Base-by-base conservation (phyloP, 2,113 vertebrate genomes). In the Cephalopholis sonnerati region DNA sequence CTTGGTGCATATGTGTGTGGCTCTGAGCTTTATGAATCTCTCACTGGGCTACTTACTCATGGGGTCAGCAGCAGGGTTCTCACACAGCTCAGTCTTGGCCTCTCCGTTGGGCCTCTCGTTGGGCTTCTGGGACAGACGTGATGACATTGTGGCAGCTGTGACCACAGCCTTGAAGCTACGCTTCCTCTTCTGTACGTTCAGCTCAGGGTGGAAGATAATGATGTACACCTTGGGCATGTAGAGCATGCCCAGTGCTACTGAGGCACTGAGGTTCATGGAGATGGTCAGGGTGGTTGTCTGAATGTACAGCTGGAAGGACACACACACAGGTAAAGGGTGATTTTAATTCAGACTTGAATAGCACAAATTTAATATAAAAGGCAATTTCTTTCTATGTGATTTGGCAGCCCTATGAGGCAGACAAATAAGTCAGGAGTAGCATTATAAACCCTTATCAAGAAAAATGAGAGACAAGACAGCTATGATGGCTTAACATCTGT, bases 151-250 rank as follows among this genome's bases (percentile, higher is more conserved):
- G 59, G 98, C 98, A 69, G 97, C 98, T 1, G 98, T 99, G 87
- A 98, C 97, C 86, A 99, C 97, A 0, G 97, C 97, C 95, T 99
- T 99, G 96, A 99, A 99, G 95, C 97, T 98, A 74, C 98, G 96
- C 85, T 98, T 98, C 90, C 97, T 95, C 90, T 98, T 98, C 96
- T 99, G 98, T 82, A 99, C 97, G 83, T 99, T 99, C 68, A 98
- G 95, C 93, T 98, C 98, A 5, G 98, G 98, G 93, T 98, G 97
- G 95, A 98, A 98, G 95, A 99, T 97, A 95, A 99, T 98, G 95
- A 99, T 97, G 96, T 99, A 99, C 82, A 99, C 98, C 96, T 99
- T 99, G 93, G 98, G 98, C 97, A 98, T 97, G 94, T 98, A 99
- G 77, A 99, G 97, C 97, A 99, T 97, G 93, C 98, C 97, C 95